Percentiles rank a stretch among this genome's conserved stretches.
phyloP scores from a whole-genome alignment of 1,140 invertebrate species.

The Plodia interpunctella region DNA sequence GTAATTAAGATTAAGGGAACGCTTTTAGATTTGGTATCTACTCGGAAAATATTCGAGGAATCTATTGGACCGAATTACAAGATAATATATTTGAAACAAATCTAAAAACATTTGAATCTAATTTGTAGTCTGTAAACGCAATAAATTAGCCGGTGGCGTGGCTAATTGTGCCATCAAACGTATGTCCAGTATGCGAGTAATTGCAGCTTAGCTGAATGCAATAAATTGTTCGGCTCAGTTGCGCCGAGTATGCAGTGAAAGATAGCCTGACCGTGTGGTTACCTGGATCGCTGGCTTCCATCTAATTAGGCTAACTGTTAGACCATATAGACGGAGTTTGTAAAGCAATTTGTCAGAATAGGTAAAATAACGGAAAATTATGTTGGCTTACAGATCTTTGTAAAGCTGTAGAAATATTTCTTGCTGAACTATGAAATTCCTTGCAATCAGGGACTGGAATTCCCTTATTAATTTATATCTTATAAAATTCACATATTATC shows the following conservation, averaged over 20 bases:
- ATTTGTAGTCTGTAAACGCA: neutral
- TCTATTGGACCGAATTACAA: neutral
- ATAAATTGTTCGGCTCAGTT: neutral
- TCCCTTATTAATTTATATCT: too few relatives aligned
- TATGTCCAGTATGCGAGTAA: neutral
- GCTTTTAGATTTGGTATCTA: slow-evolving; percentile 10
- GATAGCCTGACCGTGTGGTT: neutral
- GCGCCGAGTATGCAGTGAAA: neutral
- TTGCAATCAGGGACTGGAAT: too few relatives aligned
- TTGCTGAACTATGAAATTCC: too few relatives aligned
- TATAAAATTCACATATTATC: too few relatives aligned
- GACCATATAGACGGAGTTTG: too few relatives aligned
- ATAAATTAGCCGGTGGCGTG: neutral
- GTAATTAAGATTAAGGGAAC: slow-evolving; percentile 18
- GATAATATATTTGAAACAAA: too few relatives aligned
- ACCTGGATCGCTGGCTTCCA: neutral
- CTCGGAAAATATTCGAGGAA: neutral
- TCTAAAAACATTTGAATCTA: neutral
- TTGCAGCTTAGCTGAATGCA: neutral
- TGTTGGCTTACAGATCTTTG: too few relatives aligned
- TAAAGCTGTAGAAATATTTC: too few relatives aligned
- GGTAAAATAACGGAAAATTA: too few relatives aligned
- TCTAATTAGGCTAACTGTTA: neutral
- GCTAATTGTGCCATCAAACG: neutral
- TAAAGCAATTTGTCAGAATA: too few relatives aligned